Base-by-base conservation (phyloP, 2,888 invertebrate species). In the Sminthurides aquaticus region DNA sequence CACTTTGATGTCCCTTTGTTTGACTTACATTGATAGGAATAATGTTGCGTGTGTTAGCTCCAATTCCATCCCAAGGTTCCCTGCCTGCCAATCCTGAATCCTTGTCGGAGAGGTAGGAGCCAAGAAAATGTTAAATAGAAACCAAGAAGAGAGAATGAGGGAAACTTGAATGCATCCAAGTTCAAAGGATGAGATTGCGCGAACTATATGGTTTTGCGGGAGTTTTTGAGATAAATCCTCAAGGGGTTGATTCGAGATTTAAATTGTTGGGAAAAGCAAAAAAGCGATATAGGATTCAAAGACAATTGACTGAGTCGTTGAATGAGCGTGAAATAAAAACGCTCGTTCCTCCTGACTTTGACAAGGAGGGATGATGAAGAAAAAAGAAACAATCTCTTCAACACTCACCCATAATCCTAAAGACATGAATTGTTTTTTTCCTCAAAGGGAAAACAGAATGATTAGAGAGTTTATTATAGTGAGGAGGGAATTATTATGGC, bases 401-500 rank as follows among this genome's bases (percentile, higher is more conserved):
- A n/a, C 43, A 15, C 43, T 34, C 43, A 34, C 43, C 43, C 43
- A 34, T 34, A 34, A 34, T 34, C 43, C 43, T 34, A 5, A 34
- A 15, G 15, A 15, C 43, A 34, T 34, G 43, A 34, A 34, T 34
- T 34, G 43, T 15, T 34, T 34, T 34, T 34, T 11, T 34, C 15
- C 15, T 34, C 5, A 15, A 5, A 34, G 15, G 43, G 15, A 34
- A 15, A 34, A 15, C 43, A 34, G 8, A 34, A 34, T 34, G 43
- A 34, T 34, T 34, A 34, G 43, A 34, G 43, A 34, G 5, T 34
- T 34, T 34, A 22, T 59, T 1, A 26, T 56, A 48, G 34, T 57
- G 59, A 48, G 24, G 60, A 60, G 43, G 60, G 24, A 55, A 55
- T 24, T 55, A 55, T 49, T 49, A 22, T 20, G 49, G 18, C 18